These are phyloP conservation scores for Gambusia affinis DNA, from an alignment of 2,113 vertebrate genomes.

Conservation along the genomic window DNA sequence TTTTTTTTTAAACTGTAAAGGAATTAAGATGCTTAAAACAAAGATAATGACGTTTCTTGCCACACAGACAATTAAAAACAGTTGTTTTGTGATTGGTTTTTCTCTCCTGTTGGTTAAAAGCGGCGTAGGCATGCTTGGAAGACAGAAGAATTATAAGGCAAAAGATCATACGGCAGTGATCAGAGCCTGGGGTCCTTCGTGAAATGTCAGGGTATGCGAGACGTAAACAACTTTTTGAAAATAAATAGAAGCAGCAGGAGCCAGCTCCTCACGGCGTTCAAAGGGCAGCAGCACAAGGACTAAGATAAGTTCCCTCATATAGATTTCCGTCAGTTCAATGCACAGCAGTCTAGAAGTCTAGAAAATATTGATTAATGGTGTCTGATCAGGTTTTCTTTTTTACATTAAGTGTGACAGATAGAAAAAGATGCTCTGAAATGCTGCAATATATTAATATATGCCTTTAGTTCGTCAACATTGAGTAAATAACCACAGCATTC, in stretches of 20 bases:
- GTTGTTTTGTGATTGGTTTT: conserved; percentile 2
- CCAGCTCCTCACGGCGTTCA: conserved; percentile 10
- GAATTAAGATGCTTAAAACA: conserved; percentile 3
- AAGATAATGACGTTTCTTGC: background rate
- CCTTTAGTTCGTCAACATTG: background rate
- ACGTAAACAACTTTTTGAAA: conserved; percentile 22
- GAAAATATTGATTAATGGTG: conserved; percentile 1
- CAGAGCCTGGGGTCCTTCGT: background rate
- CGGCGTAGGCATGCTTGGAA: conserved; percentile 18
- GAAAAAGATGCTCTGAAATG: background rate
- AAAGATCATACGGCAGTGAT: conserved; percentile 1
- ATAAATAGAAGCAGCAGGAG: conserved; percentile 11
- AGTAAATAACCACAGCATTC: background rate
- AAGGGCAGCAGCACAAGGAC: conserved; percentile 11
- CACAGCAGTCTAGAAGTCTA: conserved; percentile 11
- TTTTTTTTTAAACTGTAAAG: background rate
- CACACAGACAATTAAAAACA: background rate
- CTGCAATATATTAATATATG: background rate
- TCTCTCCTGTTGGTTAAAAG: conserved; percentile 22
- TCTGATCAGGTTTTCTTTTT: background rate
- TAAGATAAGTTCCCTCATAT: conserved; percentile 4
- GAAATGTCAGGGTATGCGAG: conserved; percentile 10
- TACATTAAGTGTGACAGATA: background rate
- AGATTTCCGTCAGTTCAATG: conserved; percentile 5
- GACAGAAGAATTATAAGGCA: conserved; percentile 20